These are phyloP conservation scores for Drosophila nikananu DNA, from an alignment of 1,140 invertebrate species.

Conservation along the genomic window DNA sequence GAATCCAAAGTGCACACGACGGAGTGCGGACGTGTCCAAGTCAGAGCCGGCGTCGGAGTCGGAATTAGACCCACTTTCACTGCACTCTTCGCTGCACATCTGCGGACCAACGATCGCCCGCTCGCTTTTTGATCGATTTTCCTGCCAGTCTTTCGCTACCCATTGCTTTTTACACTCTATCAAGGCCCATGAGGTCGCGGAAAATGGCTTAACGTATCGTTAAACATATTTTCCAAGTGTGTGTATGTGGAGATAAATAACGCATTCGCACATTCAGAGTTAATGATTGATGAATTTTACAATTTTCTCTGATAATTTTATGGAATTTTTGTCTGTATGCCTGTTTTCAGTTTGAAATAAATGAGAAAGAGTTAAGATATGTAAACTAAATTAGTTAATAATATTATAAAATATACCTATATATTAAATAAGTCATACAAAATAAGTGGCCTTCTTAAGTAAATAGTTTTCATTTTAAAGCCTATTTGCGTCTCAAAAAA, in stretches of 20 bases:
- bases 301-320: neutral
- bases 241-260: slow-evolving; percentile 5
- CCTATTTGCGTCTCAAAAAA: neutral
- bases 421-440: neutral
- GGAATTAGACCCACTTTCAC: slow-evolving; percentile 68
- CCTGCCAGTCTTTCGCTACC: slow-evolving; percentile 12
- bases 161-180: slow-evolving; percentile 21
- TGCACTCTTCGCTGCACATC: slow-evolving; percentile 68
- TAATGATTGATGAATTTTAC: slow-evolving; percentile 19
- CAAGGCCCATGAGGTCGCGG: slow-evolving; percentile 25
- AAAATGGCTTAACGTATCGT: slow-evolving; percentile 28
- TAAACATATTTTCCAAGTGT: slow-evolving; percentile 2
- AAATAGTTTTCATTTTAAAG: neutral
- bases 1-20: slow-evolving; percentile 54
- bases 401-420: no score
- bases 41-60: slow-evolving; percentile 17
- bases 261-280: slow-evolving; percentile 8
- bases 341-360: neutral
- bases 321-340: neutral
- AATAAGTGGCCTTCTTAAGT: neutral
- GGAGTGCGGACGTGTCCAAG: slow-evolving; percentile 38
- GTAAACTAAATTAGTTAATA: no score
- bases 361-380: neutral
- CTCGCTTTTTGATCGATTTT: slow-evolving; percentile 54
- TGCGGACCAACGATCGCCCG: slow-evolving; percentile 57